Conservation (phyloP, 2,113 vertebrate species). For the Stigmatopora nigra region DNA sequence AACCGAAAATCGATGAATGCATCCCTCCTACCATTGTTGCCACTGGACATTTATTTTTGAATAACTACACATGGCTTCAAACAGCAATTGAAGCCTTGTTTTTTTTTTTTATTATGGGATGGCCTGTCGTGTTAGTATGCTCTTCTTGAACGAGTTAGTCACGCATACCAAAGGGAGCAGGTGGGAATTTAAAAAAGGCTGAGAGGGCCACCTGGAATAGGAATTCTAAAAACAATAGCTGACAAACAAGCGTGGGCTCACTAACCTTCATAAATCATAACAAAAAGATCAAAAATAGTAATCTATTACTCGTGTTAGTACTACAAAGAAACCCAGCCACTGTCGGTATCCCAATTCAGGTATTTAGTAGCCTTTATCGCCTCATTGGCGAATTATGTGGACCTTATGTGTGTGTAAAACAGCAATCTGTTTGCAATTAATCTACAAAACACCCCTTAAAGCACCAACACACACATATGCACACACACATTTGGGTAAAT, state of each 20-base stretch:
- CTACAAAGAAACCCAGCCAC: conserved; percentile 34
- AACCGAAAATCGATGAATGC: neutral
- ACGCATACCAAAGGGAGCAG: conserved; percentile 61
- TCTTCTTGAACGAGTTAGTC: conserved; percentile 55
- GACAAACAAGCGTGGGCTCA: conserved; percentile 22
- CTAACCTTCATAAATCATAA: neutral
- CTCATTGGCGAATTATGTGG: conserved; percentile 31
- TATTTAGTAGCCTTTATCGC: conserved; percentile 37
- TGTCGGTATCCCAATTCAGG: conserved; percentile 25
- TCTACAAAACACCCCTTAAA: conserved; percentile 15
- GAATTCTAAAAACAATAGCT: neutral
- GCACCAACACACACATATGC: neutral
- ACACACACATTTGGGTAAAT: conserved; percentile 42
- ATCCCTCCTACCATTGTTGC: neutral
- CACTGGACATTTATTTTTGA: conserved; percentile 18
- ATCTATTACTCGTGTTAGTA: too few relatives aligned
- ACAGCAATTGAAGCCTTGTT: conserved; percentile 12
- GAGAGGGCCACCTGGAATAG: conserved; percentile 50
- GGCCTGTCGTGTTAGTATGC: conserved; percentile 49
- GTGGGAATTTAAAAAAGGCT: conserved; percentile 48
- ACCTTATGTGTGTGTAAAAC: conserved; percentile 45
- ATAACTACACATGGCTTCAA: conserved; percentile 24
- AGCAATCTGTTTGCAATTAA: conserved; percentile 62
- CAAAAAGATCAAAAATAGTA: neutral
- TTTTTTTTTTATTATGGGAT: conserved; percentile 9